Evolutionary conservation across 2,888 invertebrate genomes (phyloP).

Genomic region (Candidula unifasciata): DNA sequence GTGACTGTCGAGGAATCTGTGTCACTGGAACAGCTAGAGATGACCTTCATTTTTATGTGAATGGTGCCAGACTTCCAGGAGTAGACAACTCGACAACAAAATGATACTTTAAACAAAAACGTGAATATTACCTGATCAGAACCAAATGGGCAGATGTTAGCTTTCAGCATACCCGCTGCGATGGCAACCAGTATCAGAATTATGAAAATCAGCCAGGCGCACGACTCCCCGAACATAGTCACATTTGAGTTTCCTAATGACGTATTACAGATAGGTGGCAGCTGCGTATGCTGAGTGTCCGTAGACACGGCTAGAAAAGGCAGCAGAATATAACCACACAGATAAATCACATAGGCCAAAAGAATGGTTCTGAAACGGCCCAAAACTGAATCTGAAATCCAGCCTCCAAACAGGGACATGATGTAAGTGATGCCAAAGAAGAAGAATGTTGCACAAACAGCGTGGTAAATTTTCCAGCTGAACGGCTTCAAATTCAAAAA

Average conservation of each 20-base stretch:
- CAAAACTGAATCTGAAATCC: constrained; percentile 77
- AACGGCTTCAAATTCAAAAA: constrained; percentile 72
- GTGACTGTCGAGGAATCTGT: too few species aligned
- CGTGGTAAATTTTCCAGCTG: constrained; percentile 78
- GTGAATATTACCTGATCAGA: constrained; percentile 78
- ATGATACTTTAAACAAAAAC: background rate
- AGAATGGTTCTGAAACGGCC: constrained; percentile 78
- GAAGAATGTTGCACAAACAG: constrained; percentile 78
- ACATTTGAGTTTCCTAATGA: background rate
- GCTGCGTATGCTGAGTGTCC: background rate
- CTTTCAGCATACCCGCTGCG: constrained; percentile 78
- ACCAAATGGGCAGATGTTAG: constrained; percentile 80
- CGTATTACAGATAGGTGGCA: constrained; percentile 1
- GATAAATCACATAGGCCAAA: constrained; percentile 77
- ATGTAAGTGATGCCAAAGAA: constrained; percentile 79
- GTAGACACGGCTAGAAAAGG: constrained; percentile 53
- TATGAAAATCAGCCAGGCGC: constrained; percentile 69
- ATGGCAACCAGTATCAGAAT: constrained; percentile 77
- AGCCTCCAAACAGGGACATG: constrained; percentile 79
- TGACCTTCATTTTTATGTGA: too few species aligned
- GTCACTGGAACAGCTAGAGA: too few species aligned
- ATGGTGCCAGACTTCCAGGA: too few species aligned
- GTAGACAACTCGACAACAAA: too few species aligned
- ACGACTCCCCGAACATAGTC: constrained; percentile 61
- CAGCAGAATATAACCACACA: constrained; percentile 75